A percentile compares a stretch with the other conserved stretches of the same genome.
phyloP scores from a whole-genome alignment of 2,113 vertebrate genomes.

The Erpornis zantholeuca region DNA sequence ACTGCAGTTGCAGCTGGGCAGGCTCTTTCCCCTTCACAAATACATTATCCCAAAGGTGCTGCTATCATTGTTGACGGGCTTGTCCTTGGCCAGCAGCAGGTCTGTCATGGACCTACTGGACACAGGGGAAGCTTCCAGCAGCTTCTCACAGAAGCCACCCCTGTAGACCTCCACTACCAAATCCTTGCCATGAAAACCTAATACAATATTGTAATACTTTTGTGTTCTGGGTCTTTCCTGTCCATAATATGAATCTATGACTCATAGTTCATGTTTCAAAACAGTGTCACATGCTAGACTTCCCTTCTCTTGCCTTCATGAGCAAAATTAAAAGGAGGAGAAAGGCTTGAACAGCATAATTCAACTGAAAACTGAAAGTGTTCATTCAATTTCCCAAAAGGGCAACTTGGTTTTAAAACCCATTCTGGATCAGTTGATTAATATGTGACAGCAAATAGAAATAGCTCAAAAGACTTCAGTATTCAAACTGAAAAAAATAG shows the following conservation, averaged over 20 bases:
- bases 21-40: background rate
- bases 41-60: rapidly evolving
- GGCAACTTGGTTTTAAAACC: background rate
- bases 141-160: background rate
- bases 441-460: background rate
- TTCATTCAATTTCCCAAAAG: background rate
- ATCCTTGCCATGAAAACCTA: background rate
- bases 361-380: slow-evolving; percentile 25
- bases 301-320: slow-evolving; percentile 39
- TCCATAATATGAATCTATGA: slow-evolving; percentile 27
- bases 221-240: background rate
- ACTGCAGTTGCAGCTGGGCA: background rate
- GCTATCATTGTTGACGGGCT: rapidly evolving
- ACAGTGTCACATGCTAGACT: slow-evolving; percentile 49
- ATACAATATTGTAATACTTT: background rate
- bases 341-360: background rate
- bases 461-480: background rate
- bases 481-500: slow-evolving; percentile 13
- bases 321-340: background rate
- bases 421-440: background rate
- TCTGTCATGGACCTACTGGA: background rate
- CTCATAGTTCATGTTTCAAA: slow-evolving; percentile 47
- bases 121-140: background rate
- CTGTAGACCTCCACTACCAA: background rate
- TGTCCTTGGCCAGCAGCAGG: rapidly evolving